phyloP scores from a whole-genome alignment of 2,888 invertebrate species.

The Diabrotica balteata region DNA sequence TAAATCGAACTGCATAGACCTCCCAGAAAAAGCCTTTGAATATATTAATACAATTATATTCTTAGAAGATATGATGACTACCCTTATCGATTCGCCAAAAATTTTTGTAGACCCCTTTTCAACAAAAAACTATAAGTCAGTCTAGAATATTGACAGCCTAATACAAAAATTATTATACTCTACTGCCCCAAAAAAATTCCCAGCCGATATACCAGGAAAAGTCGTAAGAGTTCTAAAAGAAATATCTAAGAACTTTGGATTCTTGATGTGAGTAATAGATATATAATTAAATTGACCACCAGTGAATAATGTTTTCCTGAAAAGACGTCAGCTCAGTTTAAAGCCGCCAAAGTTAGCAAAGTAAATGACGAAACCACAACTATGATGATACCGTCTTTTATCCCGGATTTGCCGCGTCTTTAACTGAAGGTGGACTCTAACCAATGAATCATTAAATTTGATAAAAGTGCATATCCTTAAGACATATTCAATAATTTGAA shows the following conservation, averaged over 20 bases:
- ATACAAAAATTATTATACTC: conserved; percentile 7
- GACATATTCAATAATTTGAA: too few species aligned
- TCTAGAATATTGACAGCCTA: conserved; percentile 10
- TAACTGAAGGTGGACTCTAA: conserved; percentile 1
- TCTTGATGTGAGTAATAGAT: conserved; percentile 11
- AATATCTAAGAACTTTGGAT: conserved; percentile 8
- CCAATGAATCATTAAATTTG: conserved; percentile 1
- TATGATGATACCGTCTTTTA: conserved; percentile 6
- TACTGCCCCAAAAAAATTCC: conserved; percentile 10
- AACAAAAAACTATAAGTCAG: conserved; percentile 8
- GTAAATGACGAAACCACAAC: conserved; percentile 9
- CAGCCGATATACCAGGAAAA: conserved; percentile 10
- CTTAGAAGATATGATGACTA: background rate
- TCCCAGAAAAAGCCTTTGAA: too few species aligned
- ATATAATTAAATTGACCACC: conserved; percentile 15
- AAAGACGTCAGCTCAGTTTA: background rate
- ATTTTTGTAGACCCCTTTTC: background rate
- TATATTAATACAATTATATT: background rate
- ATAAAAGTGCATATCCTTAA: background rate
- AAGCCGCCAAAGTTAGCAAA: conserved; percentile 1
- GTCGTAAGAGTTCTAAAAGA: background rate
- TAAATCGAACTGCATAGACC: too few species aligned
- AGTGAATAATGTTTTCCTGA: conserved; percentile 8
- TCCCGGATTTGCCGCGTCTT: conserved; percentile 7
- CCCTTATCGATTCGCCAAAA: background rate